phyloP scores from a whole-genome alignment of 2,797 vertebrate genomes.

The Coilia nasus region DNA sequence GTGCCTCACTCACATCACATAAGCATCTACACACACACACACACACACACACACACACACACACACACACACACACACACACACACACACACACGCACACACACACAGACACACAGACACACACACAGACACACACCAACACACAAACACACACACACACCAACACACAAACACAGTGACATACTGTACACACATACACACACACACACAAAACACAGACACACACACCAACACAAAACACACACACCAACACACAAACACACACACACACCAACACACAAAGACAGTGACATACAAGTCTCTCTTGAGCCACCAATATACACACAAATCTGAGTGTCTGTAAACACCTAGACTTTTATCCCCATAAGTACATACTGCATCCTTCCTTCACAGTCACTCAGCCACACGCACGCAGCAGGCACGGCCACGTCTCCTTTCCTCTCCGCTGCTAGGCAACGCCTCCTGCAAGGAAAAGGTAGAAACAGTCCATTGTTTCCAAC shows the following conservation, averaged over 20 bases:
- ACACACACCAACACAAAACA: background rate
- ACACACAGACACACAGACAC: too few relatives aligned
- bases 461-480: conserved; percentile 61
- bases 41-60: background rate
- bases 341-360: too few relatives aligned
- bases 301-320: background rate
- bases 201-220: background rate
- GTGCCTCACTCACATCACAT: too few relatives aligned
- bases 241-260: too few relatives aligned
- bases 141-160: conserved; percentile 10
- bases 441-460: conserved; percentile 74
- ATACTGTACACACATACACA: conserved; percentile 24
- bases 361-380: background rate
- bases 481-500: conserved; percentile 68
- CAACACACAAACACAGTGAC: background rate
- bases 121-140: conserved; percentile 25
- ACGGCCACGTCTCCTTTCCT: background rate
- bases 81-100: background rate
- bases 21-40: too few relatives aligned
- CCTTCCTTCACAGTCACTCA: conserved; percentile 51
- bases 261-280: background rate
- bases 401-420: background rate
- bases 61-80: background rate
- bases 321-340: background rate
- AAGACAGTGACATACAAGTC: background rate